A percentile compares a stretch with the other conserved stretches of the same genome.
Conservation (phyloP, 2,797 vertebrate species). For the Neosilurus hyrtlii region DNA sequence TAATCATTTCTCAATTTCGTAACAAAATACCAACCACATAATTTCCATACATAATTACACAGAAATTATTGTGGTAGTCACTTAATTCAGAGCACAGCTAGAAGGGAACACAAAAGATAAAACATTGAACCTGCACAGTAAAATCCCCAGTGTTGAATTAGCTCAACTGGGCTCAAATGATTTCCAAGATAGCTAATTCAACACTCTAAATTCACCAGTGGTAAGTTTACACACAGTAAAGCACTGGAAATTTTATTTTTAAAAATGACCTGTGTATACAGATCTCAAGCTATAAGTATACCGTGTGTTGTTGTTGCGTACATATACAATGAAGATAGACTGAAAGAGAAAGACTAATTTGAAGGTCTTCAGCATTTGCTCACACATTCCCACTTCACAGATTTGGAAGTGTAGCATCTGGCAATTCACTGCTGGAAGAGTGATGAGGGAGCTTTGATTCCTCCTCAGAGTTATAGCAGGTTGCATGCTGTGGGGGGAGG, state of each 20-base stretch:
- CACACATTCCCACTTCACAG: neutral
- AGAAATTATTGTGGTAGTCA: neutral
- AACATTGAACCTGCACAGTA: neutral
- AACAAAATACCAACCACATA: neutral
- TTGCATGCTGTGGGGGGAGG: constrained; percentile 9
- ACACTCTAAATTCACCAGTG: too few species aligned
- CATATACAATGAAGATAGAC: neutral
- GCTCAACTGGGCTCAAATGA: too few species aligned
- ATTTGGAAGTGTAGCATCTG: constrained; percentile 60
- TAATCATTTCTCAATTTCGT: neutral
- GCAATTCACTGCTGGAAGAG: constrained; percentile 61
- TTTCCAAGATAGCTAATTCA: too few species aligned
- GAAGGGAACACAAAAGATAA: neutral
- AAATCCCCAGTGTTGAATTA: too few species aligned
- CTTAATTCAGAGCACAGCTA: neutral
- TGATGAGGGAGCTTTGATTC: constrained; percentile 66
- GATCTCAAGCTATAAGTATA: neutral
- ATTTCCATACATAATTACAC: neutral
- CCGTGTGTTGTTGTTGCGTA: neutral
- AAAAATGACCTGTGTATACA: neutral
- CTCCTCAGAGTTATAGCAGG: constrained; percentile 59
- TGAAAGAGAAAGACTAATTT: neutral
- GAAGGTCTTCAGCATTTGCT: constrained; percentile 7
- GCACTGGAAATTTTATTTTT: too few species aligned
- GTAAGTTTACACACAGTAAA: too few species aligned